These are phyloP conservation scores for Leptosomus discolor DNA, from an alignment of 2,113 vertebrate genomes.

Conservation along the genomic window DNA sequence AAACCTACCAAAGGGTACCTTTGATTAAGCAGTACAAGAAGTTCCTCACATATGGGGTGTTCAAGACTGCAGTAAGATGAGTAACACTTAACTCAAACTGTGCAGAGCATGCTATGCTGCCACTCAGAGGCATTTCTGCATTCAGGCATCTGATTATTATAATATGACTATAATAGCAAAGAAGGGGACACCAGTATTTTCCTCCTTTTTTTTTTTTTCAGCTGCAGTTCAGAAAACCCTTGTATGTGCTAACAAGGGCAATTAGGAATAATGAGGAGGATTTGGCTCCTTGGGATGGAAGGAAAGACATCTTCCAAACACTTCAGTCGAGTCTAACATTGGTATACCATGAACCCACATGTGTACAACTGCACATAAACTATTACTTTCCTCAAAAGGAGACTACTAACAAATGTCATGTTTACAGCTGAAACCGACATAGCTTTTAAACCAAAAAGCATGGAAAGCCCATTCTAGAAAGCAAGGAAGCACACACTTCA, in stretches of 20 bases:
- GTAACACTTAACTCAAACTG: neutral
- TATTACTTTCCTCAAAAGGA: neutral
- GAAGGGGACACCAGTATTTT: neutral
- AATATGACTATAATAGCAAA: neutral
- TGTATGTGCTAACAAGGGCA: neutral
- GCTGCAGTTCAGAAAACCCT: neutral
- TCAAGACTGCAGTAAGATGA: neutral
- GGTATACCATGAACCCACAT: neutral
- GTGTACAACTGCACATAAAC: neutral
- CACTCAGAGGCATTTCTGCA: neutral
- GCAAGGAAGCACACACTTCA: neutral
- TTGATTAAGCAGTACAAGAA: neutral
- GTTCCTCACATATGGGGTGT: neutral
- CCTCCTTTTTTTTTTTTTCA: neutral
- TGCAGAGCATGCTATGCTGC: neutral
- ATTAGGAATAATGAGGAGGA: neutral
- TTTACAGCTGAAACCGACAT: neutral
- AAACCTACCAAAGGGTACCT: neutral
- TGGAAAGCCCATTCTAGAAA: neutral
- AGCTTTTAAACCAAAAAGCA: neutral
- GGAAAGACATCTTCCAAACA: neutral
- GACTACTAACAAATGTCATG: neutral
- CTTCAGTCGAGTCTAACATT: neutral
- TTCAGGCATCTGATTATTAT: neutral
- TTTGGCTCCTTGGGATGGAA: neutral